Conservation (phyloP, 2,113 vertebrate species). For the Rhynchopsitta pachyrhyncha region DNA sequence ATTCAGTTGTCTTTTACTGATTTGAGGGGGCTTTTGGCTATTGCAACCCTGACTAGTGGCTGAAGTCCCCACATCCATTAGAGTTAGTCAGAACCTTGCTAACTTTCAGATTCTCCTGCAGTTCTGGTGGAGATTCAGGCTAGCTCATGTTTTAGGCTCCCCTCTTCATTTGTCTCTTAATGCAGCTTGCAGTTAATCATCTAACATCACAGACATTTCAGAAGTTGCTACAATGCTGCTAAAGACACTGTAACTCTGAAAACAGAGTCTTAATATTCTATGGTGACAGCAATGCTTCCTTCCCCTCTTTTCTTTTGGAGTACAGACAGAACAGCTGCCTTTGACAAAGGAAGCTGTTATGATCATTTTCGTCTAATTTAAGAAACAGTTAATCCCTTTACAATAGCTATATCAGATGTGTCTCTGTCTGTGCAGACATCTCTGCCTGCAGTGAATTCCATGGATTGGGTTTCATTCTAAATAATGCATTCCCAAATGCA, state of each 20-base stretch:
- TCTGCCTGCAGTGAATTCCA: neutral
- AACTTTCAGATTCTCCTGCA: neutral
- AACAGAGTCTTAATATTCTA: neutral
- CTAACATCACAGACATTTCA: neutral
- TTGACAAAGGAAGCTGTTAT: conserved; percentile 26
- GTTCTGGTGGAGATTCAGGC: neutral
- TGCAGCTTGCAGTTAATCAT: neutral
- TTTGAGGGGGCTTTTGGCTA: neutral
- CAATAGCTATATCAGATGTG: neutral
- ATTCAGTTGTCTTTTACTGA: neutral
- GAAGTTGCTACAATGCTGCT: neutral
- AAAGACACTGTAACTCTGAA: neutral
- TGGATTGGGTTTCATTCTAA: neutral
- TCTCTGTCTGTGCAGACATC: neutral
- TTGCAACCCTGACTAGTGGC: neutral
- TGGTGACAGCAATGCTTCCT: neutral
- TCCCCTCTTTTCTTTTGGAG: neutral
- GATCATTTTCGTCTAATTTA: conserved; percentile 31
- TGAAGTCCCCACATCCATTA: neutral
- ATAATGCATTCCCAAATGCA: neutral
- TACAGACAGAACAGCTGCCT: conserved; percentile 36
- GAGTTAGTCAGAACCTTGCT: neutral
- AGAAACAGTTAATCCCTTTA: conserved; percentile 13
- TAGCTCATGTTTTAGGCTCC: neutral
- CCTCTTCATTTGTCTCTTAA: neutral